phyloP scores from a whole-genome alignment of 2,113 vertebrate genomes.

The Chaetodon auriga region DNA sequence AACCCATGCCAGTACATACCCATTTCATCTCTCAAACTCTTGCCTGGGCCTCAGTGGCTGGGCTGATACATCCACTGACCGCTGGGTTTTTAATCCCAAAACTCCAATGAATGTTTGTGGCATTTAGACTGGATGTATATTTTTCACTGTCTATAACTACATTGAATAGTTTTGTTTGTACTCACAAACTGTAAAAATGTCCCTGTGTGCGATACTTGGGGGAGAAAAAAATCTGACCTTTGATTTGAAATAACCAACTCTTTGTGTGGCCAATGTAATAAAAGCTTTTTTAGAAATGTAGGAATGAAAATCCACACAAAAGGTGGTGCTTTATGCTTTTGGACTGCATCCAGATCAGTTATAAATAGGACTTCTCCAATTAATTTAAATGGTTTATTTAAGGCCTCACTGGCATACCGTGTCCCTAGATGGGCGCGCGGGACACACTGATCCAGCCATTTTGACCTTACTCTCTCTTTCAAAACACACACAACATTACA shows the following conservation, averaged over 20 bases:
- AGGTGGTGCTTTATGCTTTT: neutral
- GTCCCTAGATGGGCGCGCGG: neutral
- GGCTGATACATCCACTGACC: neutral
- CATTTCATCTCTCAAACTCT: neutral
- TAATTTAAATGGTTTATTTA: neutral
- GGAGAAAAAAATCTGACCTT: neutral
- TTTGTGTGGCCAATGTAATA: neutral
- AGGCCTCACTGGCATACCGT: neutral
- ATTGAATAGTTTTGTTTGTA: neutral
- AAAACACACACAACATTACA: neutral
- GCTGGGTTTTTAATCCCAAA: neutral
- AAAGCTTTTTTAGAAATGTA: neutral
- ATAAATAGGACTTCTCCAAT: neutral
- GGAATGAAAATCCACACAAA: neutral
- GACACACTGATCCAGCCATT: neutral
- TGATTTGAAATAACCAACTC: neutral
- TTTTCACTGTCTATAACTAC: too few relatives aligned
- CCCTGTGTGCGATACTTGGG: neutral
- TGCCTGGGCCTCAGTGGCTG: neutral
- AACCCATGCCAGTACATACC: neutral
- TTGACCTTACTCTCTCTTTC: constrained; percentile 19
- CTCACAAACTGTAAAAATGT: neutral
- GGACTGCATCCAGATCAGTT: neutral
- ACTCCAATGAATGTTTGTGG: too few relatives aligned
- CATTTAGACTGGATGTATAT: neutral